Evolutionary conservation across 2,797 vertebrate species (phyloP), one percentile per base, ranked within the genome.

Genomic region (Aeoliscus strigatus): DNA sequence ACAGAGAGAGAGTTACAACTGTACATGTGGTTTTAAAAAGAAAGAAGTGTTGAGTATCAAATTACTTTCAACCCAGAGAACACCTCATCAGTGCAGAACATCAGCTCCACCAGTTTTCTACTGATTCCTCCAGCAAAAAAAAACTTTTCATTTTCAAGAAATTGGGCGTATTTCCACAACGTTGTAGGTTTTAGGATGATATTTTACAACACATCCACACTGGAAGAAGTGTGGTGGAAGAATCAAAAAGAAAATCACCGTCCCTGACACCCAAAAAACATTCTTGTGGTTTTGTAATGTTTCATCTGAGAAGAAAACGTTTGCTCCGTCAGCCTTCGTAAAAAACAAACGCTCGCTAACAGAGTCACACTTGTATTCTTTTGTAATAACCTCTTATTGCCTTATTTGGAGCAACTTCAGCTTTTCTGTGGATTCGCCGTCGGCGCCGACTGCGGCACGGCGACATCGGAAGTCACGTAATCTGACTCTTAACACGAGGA

Each of bases 281-380:
- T 4, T 50, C 74, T 71, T 62, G 57, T 77, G 77, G 60, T 61
- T 78, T 75, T 71, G 24, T 67, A 66, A 39, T 7, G 27, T 60
- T 52, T 60, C 17, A 31, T 60, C 16, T 14, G 24, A 53, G 18
- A 31, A 42, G 28, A 28, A 12, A 6, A 18, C n/a, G 39, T 45
- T 53, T 27, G 33, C 43, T 40, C 25, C 4, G 47, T 28, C 34
- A 11, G 69, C 43, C 39, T 70, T 75, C 75, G 62, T 69, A 71
- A 65, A n/a, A n/a, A n/a, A n/a, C n/a, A n/a, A 67, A 50, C 13
- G 47, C 77, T 73, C 70, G 63, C 67, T 59, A 65, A 70, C 52
- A 70, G 62, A 78, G 55, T 64, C n/a, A 34, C 48, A 34, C 17
- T 59, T 72, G 61, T 76, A 69, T 75, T 70, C 79, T 21, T 79